Evolutionary conservation across 92 coral and sea anemone species (phyloP).

Genomic region (Bergia sp.): DNA sequence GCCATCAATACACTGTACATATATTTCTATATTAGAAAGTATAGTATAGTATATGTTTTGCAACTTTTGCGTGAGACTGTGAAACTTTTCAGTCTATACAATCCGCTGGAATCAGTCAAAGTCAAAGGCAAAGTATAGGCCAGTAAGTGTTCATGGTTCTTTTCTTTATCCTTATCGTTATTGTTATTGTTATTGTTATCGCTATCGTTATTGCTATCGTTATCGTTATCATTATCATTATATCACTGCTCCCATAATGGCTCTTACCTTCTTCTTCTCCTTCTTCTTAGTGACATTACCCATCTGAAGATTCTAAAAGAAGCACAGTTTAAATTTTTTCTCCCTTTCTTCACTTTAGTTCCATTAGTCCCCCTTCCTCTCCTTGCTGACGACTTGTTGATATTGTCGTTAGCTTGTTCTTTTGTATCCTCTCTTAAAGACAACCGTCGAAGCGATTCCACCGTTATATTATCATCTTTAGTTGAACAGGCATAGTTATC

Average conservation of each 20-base stretch:
- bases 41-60: no score
- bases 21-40: no score
- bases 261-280: constrained; percentile 19
- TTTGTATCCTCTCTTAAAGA: background rate
- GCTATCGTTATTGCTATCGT: no score
- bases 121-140: no score
- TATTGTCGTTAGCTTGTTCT: background rate
- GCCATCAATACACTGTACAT: no score
- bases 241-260: background rate
- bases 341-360: background rate
- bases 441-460: background rate
- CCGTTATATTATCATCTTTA: background rate
- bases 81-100: no score
- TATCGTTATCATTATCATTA: no score
- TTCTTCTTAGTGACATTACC: constrained; percentile 19
- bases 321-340: background rate
- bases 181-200: no score
- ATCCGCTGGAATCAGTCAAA: no score
- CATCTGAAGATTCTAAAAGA: constrained; percentile 18
- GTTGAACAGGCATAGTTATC: background rate
- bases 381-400: background rate
- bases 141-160: background rate
- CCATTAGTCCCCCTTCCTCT: background rate
- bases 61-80: no score
- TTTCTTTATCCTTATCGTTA: no score